Evolutionary conservation across 53 echinoderm and acorn worm species (phyloP).

Genomic region (Luidia sarsii): DNA sequence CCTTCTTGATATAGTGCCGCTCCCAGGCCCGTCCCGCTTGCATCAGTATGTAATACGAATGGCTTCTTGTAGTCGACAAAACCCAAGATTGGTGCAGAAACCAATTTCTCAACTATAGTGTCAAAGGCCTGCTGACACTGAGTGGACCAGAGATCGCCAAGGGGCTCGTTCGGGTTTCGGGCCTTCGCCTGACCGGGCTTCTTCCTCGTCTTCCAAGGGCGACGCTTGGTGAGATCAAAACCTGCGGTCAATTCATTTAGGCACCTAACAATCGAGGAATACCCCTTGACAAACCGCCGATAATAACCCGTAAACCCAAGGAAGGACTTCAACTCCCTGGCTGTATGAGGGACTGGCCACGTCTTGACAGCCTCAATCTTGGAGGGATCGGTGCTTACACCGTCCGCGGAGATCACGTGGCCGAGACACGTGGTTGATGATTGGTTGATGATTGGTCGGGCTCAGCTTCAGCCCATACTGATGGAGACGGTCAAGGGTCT

Average conservation of each 20-base stretch:
- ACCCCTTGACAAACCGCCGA: conserved; percentile 64
- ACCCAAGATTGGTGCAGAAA: conserved; percentile 45
- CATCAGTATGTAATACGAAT: conserved; percentile 67
- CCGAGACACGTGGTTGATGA: conserved; percentile 59
- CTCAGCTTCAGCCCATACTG: conserved; percentile 60
- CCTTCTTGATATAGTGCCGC: conserved; percentile 35
- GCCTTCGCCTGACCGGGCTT: no score
- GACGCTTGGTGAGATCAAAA: not conserved
- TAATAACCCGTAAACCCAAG: conserved; percentile 75
- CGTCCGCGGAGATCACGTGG: conserved; percentile 63
- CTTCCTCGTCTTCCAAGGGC: no score
- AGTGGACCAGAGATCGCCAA: conserved; percentile 40
- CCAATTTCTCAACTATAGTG: conserved; percentile 34
- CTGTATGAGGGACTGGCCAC: conserved; percentile 65
- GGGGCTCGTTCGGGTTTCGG: conserved; percentile 18
- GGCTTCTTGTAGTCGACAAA: conserved; percentile 61
- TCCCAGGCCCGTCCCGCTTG: conserved; percentile 45
- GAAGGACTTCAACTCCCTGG: conserved; percentile 59
- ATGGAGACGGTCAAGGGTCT: conserved; percentile 27
- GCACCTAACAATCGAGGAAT: conserved; percentile 64
- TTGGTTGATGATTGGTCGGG: conserved; percentile 52
- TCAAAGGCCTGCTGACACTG: conserved; percentile 60
- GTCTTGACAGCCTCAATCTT: conserved; percentile 61
- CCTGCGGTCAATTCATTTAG: conserved; percentile 10
- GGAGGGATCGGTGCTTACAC: conserved; percentile 63